Base-by-base conservation (phyloP, 2,113 vertebrate genomes). In the Calidris pygmaea region DNA sequence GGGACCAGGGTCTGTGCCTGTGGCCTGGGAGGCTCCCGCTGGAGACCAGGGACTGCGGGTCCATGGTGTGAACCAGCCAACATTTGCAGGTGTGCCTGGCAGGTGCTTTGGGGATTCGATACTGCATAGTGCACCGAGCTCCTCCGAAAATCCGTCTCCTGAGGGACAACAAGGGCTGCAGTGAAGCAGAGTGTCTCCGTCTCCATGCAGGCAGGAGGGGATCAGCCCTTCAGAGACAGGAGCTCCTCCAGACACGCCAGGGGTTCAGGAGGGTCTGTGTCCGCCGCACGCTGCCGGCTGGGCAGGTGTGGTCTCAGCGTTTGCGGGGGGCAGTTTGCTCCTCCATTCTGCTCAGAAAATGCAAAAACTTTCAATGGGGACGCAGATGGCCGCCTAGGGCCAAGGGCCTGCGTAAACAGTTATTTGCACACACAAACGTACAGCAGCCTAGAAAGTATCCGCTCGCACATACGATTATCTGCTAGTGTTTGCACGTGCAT, bases 201-300 rank as follows among this genome's bases (percentile, higher is more conserved):
- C 47, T 65, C 48, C 7, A 0, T 12, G 62, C 18, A 47, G 43
- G 72, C 41, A 66, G 29, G 32, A 52, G 8, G 4, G 29, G n/a
- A 75, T 45, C 32, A 80, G 68, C 83, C 58, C 37, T 70, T 94
- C 56, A 37, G 2, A 27, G 47, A 17, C 58, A 85, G 24, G 23
- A 93, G 37, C 32, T 77, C 56, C 47, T 84, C 50, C 47, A 84
- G 67, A 66, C 9, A 4, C 11, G 29, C 23, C 18, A 16, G 65
- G n/a, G 14, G 4, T 41, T 88, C 73, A 78, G 80, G 13, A 76
- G 10, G 37, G 30, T 66, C 78, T 34, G 50, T 47, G 39, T 7
- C 55, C 7, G 6, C 41, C 2, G 8, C 45, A 10, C 1, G 6
- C 34, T 0, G 7, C 35, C 1, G 4, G 55, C 45, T 4, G 2